phyloP scores from a whole-genome alignment of 2,113 vertebrate genomes.

The Varanus komodoensis region DNA sequence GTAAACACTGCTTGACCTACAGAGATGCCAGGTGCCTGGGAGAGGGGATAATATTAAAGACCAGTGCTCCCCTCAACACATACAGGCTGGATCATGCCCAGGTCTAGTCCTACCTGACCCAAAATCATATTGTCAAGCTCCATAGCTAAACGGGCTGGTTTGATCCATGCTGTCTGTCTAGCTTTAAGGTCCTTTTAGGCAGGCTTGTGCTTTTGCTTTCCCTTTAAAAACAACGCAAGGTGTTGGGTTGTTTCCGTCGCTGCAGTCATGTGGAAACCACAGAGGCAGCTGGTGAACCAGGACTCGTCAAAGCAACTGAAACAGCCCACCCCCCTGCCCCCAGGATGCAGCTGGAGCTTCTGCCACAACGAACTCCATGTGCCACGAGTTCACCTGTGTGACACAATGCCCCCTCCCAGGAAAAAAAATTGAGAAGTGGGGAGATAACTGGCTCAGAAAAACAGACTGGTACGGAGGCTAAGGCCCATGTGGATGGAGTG shows the following conservation, averaged over 20 bases:
- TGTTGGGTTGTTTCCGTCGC: constrained; percentile 36
- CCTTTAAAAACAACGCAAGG: rapidly evolving
- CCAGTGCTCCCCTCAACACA: not conserved
- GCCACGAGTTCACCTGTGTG: not conserved
- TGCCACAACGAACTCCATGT: constrained; percentile 10
- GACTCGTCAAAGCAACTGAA: constrained; percentile 47
- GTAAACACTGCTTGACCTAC: not conserved
- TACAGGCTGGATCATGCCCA: not conserved
- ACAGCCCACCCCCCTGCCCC: constrained; percentile 29
- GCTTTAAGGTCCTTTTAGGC: rapidly evolving
- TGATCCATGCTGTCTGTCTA: not conserved
- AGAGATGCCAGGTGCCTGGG: not conserved
- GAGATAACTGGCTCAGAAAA: not conserved
- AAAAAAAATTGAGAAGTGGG: not conserved
- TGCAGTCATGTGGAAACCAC: constrained; percentile 49
- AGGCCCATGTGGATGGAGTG: not conserved
- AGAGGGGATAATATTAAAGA: not conserved
- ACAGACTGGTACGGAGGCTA: not conserved
- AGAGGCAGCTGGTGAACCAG: constrained; percentile 48
- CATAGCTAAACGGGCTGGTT: not conserved
- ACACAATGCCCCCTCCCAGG: rapidly evolving
- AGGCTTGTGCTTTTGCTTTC: not conserved
- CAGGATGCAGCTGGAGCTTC: not conserved
- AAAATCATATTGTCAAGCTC: not conserved
- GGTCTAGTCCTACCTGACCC: not conserved